Percentiles rank a stretch among this genome's conserved stretches.
Evolutionary conservation across 2,113 vertebrate genomes (phyloP).

Genomic region (Brachypteracias leptosomus): DNA sequence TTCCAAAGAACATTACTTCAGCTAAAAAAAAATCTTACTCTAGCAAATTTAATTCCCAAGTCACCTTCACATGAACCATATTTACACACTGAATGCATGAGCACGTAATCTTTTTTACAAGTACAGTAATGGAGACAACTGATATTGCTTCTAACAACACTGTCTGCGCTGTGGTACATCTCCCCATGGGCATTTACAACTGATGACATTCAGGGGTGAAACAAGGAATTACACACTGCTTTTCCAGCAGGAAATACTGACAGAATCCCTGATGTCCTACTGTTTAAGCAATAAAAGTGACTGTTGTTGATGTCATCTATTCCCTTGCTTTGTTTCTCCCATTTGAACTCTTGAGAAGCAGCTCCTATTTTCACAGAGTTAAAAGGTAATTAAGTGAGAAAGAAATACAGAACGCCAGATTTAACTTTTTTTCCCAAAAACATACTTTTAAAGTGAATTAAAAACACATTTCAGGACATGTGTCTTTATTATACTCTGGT

Average conservation of each 20-base stretch:
- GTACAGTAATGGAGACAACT: not conserved
- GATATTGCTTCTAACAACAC: not conserved
- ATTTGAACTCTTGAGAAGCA: not conserved
- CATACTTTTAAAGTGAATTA: not conserved
- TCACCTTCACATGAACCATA: not conserved
- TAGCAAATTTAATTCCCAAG: not conserved
- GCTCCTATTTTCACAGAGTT: not conserved
- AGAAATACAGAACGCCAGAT: not conserved
- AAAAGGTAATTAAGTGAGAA: not conserved
- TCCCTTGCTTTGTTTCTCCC: not conserved
- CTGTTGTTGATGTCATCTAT: not conserved
- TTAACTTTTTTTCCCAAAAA: not conserved
- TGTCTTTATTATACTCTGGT: not conserved
- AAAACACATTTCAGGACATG: not conserved
- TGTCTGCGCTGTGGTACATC: not conserved
- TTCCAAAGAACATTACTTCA: not conserved
- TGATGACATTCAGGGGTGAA: not conserved
- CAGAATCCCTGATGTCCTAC: not conserved
- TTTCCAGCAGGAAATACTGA: not conserved
- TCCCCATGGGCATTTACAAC: not conserved
- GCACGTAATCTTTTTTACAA: not conserved
- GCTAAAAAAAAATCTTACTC: not conserved
- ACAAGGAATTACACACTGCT: not conserved
- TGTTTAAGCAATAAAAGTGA: not conserved
- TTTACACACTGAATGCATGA: not conserved